Base-by-base conservation (phyloP, 2,113 vertebrate genomes). In the Chloropsis cyanopogon region DNA sequence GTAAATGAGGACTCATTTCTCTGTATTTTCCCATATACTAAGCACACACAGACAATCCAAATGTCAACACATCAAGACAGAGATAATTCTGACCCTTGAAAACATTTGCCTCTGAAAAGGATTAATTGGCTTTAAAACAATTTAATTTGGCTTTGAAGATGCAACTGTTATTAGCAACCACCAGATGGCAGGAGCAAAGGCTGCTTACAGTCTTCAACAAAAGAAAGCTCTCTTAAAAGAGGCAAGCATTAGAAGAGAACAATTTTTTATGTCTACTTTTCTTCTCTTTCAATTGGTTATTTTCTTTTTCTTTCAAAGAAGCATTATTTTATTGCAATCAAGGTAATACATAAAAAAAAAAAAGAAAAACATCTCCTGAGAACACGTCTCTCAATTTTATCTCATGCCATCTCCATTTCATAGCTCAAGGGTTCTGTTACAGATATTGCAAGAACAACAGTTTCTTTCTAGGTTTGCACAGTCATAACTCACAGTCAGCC, bases 161-260 rank as follows among this genome's bases (percentile, higher is more conserved):
- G 96, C 63, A 97, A 85, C 94, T 95, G 76, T 85, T 52, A 82
- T 60, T 69, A 96, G 65, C 47, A 92, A 76, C 98, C 98, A 98
- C 96, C 98, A 98, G 98, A 96, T 98, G 98, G 98, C 98, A 98
- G 97, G 94, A 96, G 92, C 90, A 95, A 96, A 96, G 93, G 92
- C 90, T 79, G 42, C 92, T 90, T 59, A 79, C 69, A 96, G 28
- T 42, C 44, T 69, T 70, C 92, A 96, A 97, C 97, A 97, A 97
- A 97, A 97, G 95, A 94, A 94, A 85, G 76, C 80, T 4, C 37
- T 29, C 69, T 86, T 60, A 72, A 92, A 79, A 25, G 86, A 88
- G 92, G 78, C 65, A 3, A 68, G 63, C 66, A n/a, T 63, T 77
- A 77, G 76, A 94, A 88, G 50, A 87, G 50, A 88, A 64, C 22